Evolutionary conservation across 2,888 invertebrate genomes (phyloP), one percentile per base, ranked within the genome.

Genomic region (Acleris holmiana): DNA sequence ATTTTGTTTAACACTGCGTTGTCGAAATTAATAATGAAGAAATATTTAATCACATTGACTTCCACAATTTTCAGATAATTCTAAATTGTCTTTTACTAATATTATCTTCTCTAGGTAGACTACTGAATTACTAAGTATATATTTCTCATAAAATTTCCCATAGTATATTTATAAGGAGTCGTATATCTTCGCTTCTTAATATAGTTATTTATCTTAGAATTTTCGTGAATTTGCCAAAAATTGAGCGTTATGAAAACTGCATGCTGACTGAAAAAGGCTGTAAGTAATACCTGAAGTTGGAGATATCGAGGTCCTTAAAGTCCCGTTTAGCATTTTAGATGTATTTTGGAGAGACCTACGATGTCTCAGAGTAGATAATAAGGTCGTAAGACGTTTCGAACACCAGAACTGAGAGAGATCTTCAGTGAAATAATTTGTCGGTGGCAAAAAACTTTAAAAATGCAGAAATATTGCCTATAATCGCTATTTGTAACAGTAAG

Each of bases 201-300:
- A 46, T 58, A 47, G 15, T 44, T 29, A 51, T 35, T 51, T 47
- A 17, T 48, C 15, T 40, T 41, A 48, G 53, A 54, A 19, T 15
- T 57, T 50, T 58, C 47, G 44, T 58, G 71, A 67, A 59, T 72
- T 78, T 76, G 79, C 76, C 82, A 76, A 80, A 79, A 69, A 71
- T 67, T 69, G 75, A 69, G 67, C 64, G 60, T 58, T 72, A 46
- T 25, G 18, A 51, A 48, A 41, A 51, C 71, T 80, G 84, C 82
- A 79, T 69, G 74, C 71, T 74, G 87, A 88, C 88, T 88, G 89
- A 87, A 74, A 77, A 83, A 75, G 88, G 88, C 87, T 88, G 86
- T 88, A 73, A 76, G 13, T 35, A 10, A 50, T 35, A 41, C 56
- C 40, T 44, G 23, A 23, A 55, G 21, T 40, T 21, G 17, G 19